Conservation (phyloP, 2,113 vertebrate genomes). For the Solea senegalensis region DNA sequence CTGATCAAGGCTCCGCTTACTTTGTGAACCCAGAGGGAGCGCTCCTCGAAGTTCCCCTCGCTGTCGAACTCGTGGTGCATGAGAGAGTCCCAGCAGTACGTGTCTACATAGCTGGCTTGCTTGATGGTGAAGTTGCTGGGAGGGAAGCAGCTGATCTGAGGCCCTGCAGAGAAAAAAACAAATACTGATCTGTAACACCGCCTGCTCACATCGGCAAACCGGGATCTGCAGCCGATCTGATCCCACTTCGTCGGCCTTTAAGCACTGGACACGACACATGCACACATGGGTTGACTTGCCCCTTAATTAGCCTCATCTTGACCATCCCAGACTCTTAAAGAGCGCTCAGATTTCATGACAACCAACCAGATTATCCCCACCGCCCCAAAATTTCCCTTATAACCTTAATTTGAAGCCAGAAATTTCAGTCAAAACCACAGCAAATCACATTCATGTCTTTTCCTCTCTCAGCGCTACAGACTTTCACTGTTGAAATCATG, state of each 20-base stretch:
- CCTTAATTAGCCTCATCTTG: too few relatives aligned
- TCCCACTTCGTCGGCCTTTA: slow-evolving; percentile 5
- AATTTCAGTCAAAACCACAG: too few relatives aligned
- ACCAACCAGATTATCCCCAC: too few relatives aligned
- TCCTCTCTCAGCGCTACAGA: slow-evolving; percentile 21
- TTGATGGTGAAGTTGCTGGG: slow-evolving; percentile 92
- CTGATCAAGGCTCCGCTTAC: too few relatives aligned
- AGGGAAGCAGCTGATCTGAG: slow-evolving; percentile 94
- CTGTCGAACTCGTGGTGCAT: slow-evolving; percentile 85
- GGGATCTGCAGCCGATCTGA: slow-evolving; percentile 10
- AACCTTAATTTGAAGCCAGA: too few relatives aligned
- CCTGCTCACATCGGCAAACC: slow-evolving; percentile 18
- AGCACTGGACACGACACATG: background rate
- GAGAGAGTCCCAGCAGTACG: slow-evolving; percentile 93
- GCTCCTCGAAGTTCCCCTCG: slow-evolving; percentile 81
- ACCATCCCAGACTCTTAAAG: too few relatives aligned
- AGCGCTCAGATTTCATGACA: background rate
- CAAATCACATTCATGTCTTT: slow-evolving; percentile 3
- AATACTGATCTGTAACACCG: slow-evolving; percentile 36
- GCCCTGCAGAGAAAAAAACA: slow-evolving; percentile 80
- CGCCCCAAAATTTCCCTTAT: too few relatives aligned
- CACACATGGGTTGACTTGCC: background rate
- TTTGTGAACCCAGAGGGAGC: slow-evolving; percentile 96
- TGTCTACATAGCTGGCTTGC: slow-evolving; percentile 89
- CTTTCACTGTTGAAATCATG: slow-evolving; percentile 41